Percentiles rank a stretch among this genome's conserved stretches.
phyloP scores from a whole-genome alignment of 1,140 invertebrate genomes.

The Cotesia glomerata region DNA sequence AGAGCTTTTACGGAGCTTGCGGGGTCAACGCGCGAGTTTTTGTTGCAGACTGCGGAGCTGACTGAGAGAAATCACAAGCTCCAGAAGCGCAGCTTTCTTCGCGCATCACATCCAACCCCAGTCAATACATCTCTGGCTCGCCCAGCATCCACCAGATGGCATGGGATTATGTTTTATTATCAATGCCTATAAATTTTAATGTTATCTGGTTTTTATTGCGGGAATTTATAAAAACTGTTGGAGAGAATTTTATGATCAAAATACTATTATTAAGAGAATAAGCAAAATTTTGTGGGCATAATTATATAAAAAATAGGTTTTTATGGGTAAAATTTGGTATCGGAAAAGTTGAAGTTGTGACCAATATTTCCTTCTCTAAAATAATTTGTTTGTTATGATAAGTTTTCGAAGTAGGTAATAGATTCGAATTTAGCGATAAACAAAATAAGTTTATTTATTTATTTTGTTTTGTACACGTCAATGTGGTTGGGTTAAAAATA shows the following conservation, averaged over 20 bases:
- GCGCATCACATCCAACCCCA: constrained; percentile 57
- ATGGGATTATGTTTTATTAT: constrained; percentile 24
- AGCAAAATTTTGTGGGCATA: too few relatives aligned
- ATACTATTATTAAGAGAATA: too few relatives aligned
- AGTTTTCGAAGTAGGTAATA: too few relatives aligned
- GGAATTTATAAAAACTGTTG: not conserved
- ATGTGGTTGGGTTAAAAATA: too few relatives aligned
- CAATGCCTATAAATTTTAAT: constrained; percentile 2
- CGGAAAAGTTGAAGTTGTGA: too few relatives aligned
- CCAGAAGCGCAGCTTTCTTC: constrained; percentile 55
- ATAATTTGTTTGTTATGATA: too few relatives aligned
- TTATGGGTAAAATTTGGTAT: too few relatives aligned
- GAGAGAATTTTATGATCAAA: not conserved
- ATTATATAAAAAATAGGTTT: too few relatives aligned
- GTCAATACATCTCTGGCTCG: constrained; percentile 61
- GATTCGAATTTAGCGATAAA: too few relatives aligned
- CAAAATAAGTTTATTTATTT: too few relatives aligned
- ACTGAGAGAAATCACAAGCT: constrained; percentile 49
- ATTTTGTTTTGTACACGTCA: too few relatives aligned
- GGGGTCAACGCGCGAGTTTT: constrained; percentile 53
- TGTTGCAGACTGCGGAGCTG: constrained; percentile 58
- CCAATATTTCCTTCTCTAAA: too few relatives aligned
- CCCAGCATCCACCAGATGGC: constrained; percentile 61
- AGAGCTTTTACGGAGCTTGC: constrained; percentile 35
- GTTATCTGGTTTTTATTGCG: constrained; percentile 17